Base-by-base conservation (phyloP, 2,113 vertebrate genomes). In the Salvelinus namaycush region DNA sequence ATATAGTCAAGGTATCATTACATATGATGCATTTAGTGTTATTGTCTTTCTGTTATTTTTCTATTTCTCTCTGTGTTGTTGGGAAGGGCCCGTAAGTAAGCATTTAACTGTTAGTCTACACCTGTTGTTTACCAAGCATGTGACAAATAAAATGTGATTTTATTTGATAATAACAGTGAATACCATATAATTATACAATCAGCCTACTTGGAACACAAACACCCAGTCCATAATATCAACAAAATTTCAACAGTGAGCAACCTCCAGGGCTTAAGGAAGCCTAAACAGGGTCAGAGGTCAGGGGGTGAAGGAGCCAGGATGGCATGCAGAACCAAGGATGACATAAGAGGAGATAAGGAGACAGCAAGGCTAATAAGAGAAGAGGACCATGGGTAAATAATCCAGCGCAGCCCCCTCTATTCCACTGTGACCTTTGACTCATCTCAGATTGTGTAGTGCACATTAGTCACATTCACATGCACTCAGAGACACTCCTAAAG, bases 391-490 rank as follows among this genome's bases (percentile, higher is more conserved):
- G 27, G 62, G 72, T 80, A 80, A 80, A 76, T 48, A 70, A 75
- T 16, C 66, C 18, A 20, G 24, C 34, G 7, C 20, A 5, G 8
- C 70, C 51, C 22, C 16, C n/a, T 68, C 27, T 16, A 27, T 67
- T 22, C 31, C 22, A 24, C 51, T 18, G 13, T 39, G 67, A 26
- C 51, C 72, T 49, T 22, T 60, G 71, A 74, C n/a, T 70, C 34
- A 79, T 69, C 13, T 69, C 72, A 44, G 71, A 13, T 2, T 29
- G 65, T 14, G 18, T 26, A 11, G 27, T 93, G 92, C 88, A 27
- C 44, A 73, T 84, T 91, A 92, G 92, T 92, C 92, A 3, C 90
- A 24, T 62, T 62, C 59, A 62, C 7, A 62, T n/a, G 59, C 59
- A 4, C n/a, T 22, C 11, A 54, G 16, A 54, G 16, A 18, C 51